Percentiles rank a stretch among this genome's conserved stretches.
phyloP scores from a whole-genome alignment of 1,140 invertebrate species.

The Leptopilina clavipes region DNA sequence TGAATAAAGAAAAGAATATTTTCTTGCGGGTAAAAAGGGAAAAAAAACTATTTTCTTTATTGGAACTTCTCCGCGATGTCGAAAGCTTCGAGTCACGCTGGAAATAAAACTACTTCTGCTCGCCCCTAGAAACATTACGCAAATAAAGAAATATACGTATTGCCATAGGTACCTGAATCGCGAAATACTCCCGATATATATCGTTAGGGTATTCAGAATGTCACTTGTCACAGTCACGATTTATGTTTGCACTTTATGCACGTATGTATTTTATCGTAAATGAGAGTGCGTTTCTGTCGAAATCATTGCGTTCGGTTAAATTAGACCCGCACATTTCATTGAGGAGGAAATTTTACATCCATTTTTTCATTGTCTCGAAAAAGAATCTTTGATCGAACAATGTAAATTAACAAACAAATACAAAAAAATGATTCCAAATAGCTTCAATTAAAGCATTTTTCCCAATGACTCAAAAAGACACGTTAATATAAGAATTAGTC shows the following conservation, averaged over 20 bases:
- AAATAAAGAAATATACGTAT: conserved; percentile 13
- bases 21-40: background rate
- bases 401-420: background rate
- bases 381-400: background rate
- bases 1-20: background rate
- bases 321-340: conserved; percentile 8
- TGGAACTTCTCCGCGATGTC: background rate
- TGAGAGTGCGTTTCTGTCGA: conserved; percentile 31
- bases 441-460: no score
- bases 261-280: conserved; percentile 34
- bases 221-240: conserved; percentile 28
- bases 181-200: conserved; percentile 8
- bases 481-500: no score
- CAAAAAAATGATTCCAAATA: no score
- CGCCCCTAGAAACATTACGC: background rate
- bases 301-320: conserved; percentile 43
- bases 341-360: background rate
- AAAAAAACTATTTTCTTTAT: background rate
- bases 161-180: conserved; percentile 10
- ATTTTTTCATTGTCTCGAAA: no score
- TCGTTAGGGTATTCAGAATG: conserved; percentile 5
- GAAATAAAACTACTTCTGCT: background rate
- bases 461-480: no score
- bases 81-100: background rate
- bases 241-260: conserved; percentile 35